Evolutionary conservation across 2,113 vertebrate genomes (phyloP), one percentile per base, ranked within the genome.

Genomic region (Chloropsis cyanopogon): DNA sequence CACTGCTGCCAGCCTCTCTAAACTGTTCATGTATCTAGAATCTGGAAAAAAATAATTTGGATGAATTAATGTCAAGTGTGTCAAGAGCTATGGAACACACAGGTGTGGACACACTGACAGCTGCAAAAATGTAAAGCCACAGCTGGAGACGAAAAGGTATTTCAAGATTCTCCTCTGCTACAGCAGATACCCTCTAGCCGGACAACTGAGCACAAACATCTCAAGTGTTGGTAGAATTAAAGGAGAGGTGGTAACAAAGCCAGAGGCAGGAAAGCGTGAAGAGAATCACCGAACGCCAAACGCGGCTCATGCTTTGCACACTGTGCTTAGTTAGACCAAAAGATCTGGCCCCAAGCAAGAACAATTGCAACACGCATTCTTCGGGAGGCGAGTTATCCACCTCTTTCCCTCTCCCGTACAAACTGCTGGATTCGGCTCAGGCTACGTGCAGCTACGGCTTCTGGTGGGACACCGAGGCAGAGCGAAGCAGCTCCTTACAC

Each of bases 401-500:
- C 24, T 10, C 72, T 73, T 22, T 33, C 4, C 7, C 64, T 39
- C 46, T 42, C 71, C 26, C 83, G 8, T 18, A 65, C 57, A 17
- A 53, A 29, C 79, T 17, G 37, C 76, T 72, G 95, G 91, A 92
- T 9, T 11, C 53, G 11, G n/a, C 91, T 88, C 82, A 14, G 63
- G 0, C 64, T 93, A 88, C 94, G 93, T 65, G 94, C 94, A 11
- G 78, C 5, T 14, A 49, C 77, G 10, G 88, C 78, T 86, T 3
- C 90, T 65, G 77, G 14, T 15, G 90, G 84, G 92, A 89, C 94
- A 84, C 26, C 14, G 41, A 14, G 52, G 78, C 81, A n/a, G 33
- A 44, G 7, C 41, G 44, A 6, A 29, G 80, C 81, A 5, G 92
- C 85, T 64, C 91, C 75, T 71, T 3, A 20, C 56, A 0, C 90